Evolutionary conservation across 2,113 vertebrate genomes (phyloP), one percentile per base, ranked within the genome.

Genomic region (Butorides virescens): DNA sequence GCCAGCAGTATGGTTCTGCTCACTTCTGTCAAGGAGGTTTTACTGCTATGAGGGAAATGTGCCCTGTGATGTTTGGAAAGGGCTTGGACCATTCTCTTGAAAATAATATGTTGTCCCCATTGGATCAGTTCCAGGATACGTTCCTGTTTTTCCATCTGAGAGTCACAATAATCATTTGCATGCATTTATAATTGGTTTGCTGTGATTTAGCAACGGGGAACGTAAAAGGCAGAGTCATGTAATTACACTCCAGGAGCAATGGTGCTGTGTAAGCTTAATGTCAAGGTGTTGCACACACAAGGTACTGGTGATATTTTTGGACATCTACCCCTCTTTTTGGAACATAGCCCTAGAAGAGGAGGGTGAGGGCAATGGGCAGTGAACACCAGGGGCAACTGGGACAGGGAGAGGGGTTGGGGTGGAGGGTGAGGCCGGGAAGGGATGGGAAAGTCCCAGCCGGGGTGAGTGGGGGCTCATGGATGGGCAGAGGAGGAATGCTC

Each of bases 401-500:
- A 55, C 9, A 25, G 27, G 18, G 42, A 13, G 10, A 36, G 44
- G 30, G 7, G 3, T 4, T 65, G 37, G 17, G 17, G 13, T 82
- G 30, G 55, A 80, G 55, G 59, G 5, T 49, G 36, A 7, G 7
- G 13, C 7, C 1, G 10, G 44, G 13, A 58, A 56, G 16, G 10
- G 5, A 4, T 30, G 23, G 34, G 9, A 88, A 72, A 59, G 19
- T 4, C 15, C 11, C 13, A 53, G 14, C 4, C n/a, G 67, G 22
- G 27, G 32, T 1, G 8, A 59, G 42, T 5, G 3, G 3, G 26
- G 26, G 20, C 14, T 79, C 47, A 27, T 0, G 0, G 12, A 25
- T 63, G 67, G 22, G 27, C 36, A 81, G 50, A 77, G 39, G 19
- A 66, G 66, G 29, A 56, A 4, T 9, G 13, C 12, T 80, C 36